Evolutionary conservation across 2,113 vertebrate species (phyloP).

Genomic region (Toxotes jaculatrix): DNA sequence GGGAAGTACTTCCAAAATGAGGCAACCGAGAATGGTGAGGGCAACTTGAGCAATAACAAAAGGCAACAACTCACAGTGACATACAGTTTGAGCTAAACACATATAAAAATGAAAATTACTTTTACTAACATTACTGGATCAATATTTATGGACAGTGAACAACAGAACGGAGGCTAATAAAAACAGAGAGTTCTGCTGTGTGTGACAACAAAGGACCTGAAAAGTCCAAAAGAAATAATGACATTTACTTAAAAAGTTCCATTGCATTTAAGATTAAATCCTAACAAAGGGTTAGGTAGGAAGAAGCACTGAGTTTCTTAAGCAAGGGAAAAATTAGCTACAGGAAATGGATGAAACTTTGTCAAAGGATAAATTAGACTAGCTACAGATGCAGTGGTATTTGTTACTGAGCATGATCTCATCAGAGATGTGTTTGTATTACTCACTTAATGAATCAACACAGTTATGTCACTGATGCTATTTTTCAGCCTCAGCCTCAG

Average conservation of each 20-base stretch:
- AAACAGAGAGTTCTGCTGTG: slow-evolving; percentile 7
- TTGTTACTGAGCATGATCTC: neutral
- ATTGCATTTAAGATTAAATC: neutral
- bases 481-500: neutral
- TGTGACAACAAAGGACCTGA: neutral
- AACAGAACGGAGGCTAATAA: neutral
- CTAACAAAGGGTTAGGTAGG: neutral
- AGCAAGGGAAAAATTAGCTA: slow-evolving; percentile 6
- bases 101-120: neutral
- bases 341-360: neutral
- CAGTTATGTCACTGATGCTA: neutral
- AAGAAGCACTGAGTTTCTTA: neutral
- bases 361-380: neutral
- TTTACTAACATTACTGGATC: neutral
- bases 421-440: neutral
- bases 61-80: neutral
- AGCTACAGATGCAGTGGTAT: neutral
- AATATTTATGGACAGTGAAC: neutral
- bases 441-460: slow-evolving; percentile 1
- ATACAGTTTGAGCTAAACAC: neutral
- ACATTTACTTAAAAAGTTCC: neutral
- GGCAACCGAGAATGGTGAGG: neutral
- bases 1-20: neutral
- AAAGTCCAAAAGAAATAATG: neutral
- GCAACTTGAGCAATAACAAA: neutral